Evolutionary conservation across 2,113 vertebrate species (phyloP).

Genomic region (Pholis gunnellus): DNA sequence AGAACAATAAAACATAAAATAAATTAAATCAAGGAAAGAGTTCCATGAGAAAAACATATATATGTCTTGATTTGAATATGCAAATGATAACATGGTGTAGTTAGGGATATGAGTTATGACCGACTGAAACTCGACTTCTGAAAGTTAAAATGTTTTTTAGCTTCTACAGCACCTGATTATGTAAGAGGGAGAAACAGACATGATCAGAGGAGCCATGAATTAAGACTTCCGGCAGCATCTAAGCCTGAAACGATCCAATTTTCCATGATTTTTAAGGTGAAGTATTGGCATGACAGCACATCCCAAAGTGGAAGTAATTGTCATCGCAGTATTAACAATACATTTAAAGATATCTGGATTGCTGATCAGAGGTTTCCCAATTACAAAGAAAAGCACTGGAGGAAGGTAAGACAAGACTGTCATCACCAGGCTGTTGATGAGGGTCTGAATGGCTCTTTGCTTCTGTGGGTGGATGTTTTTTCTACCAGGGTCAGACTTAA

Average conservation of each 20-base stretch:
- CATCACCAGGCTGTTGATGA: slow-evolving; percentile 67
- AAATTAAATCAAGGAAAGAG: background rate
- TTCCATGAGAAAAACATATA: background rate
- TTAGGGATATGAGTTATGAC: background rate
- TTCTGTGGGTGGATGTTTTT: slow-evolving; percentile 69
- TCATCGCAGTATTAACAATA: background rate
- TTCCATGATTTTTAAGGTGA: slow-evolving; percentile 50
- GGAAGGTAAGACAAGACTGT: slow-evolving; percentile 62
- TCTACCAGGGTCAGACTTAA: slow-evolving; percentile 31
- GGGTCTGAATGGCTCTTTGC: slow-evolving; percentile 69
- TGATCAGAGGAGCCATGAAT: background rate
- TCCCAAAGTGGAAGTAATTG: slow-evolving; percentile 20
- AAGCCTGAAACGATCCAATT: slow-evolving; percentile 7
- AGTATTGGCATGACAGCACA: slow-evolving; percentile 67
- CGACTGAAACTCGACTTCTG: background rate
- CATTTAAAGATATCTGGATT: fast-evolving
- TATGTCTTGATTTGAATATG: background rate
- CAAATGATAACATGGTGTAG: background rate
- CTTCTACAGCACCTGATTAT: background rate
- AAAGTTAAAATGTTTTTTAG: background rate
- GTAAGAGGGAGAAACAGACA: background rate
- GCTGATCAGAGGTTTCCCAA: background rate
- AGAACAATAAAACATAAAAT: background rate
- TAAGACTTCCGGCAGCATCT: background rate
- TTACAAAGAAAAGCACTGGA: slow-evolving; percentile 11